A percentile compares a stretch with the other conserved stretches of the same genome.
These are phyloP conservation scores for Rhinopomastus cyanomelas DNA, from an alignment of 2,113 vertebrate genomes.

Conservation along the genomic window DNA sequence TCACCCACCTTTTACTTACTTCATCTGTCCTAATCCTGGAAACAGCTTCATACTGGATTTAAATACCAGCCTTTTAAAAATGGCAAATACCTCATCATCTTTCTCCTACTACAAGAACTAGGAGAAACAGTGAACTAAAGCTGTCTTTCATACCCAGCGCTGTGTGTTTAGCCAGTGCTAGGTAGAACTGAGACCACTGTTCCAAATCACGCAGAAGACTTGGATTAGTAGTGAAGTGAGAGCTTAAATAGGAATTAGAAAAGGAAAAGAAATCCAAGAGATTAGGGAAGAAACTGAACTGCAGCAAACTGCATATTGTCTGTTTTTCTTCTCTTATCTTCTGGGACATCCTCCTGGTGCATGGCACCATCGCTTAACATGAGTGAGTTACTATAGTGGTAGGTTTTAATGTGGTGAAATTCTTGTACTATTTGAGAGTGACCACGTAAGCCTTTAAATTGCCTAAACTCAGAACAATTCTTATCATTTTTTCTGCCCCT, in stretches of 20 bases:
- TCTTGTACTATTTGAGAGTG: background rate
- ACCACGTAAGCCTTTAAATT: background rate
- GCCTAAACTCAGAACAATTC: background rate
- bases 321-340: background rate
- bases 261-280: background rate
- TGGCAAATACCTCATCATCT: background rate
- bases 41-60: background rate
- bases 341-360: background rate
- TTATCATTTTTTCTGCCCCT: background rate
- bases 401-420: background rate
- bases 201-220: background rate
- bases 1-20: background rate
- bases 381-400: background rate
- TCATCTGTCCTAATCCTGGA: background rate
- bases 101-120: background rate
- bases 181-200: background rate
- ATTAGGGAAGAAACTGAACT: background rate
- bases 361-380: background rate
- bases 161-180: background rate
- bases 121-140: background rate
- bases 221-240: background rate
- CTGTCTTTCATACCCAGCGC: fast-evolving
- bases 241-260: background rate
- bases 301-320: background rate
- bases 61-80: background rate